These are phyloP conservation scores for Rhodophaea formosa DNA, from an alignment of 2,888 invertebrate species.

Conservation along the genomic window DNA sequence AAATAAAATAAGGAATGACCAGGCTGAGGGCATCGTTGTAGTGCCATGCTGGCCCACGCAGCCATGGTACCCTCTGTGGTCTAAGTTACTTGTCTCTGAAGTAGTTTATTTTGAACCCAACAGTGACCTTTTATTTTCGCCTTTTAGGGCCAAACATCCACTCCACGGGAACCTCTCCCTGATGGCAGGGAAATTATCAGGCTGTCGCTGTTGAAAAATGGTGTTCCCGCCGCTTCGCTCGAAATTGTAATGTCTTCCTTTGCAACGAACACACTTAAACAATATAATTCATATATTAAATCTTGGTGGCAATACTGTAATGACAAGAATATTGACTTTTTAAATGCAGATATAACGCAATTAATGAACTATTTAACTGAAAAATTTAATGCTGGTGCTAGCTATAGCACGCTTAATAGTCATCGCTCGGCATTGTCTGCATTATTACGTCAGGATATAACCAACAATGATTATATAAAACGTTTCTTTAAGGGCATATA, in stretches of 20 bases:
- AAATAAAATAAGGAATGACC: conserved; percentile 21
- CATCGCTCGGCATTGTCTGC: conserved; percentile 23
- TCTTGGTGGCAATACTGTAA: conserved; percentile 26
- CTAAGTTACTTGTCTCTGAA: conserved; percentile 22
- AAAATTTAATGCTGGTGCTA: conserved; percentile 23
- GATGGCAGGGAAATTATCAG: conserved; percentile 31
- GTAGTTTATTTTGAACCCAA: conserved; percentile 26
- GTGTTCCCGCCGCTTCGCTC: conserved; percentile 20
- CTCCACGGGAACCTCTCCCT: conserved; percentile 26
- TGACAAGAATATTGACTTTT: conserved; percentile 18
- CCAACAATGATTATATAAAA: conserved; percentile 15
- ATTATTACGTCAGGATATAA: conserved; percentile 18
- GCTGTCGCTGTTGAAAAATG: conserved; percentile 22
- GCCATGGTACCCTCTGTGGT: conserved; percentile 31
- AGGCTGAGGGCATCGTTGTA: conserved; percentile 30
- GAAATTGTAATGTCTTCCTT: conserved; percentile 29
- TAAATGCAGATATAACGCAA: neutral
- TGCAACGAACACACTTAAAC: conserved; percentile 25
- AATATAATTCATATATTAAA: conserved; percentile 22
- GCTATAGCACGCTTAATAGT: conserved; percentile 22
- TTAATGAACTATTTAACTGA: conserved; percentile 25
- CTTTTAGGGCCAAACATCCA: conserved; percentile 29
- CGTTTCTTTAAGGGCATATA: conserved; percentile 29
- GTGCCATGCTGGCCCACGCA: conserved; percentile 31
- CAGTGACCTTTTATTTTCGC: conserved; percentile 24